Evolutionary conservation across 2,888 invertebrate species (phyloP).

Genomic region (Congeria kusceri): DNA sequence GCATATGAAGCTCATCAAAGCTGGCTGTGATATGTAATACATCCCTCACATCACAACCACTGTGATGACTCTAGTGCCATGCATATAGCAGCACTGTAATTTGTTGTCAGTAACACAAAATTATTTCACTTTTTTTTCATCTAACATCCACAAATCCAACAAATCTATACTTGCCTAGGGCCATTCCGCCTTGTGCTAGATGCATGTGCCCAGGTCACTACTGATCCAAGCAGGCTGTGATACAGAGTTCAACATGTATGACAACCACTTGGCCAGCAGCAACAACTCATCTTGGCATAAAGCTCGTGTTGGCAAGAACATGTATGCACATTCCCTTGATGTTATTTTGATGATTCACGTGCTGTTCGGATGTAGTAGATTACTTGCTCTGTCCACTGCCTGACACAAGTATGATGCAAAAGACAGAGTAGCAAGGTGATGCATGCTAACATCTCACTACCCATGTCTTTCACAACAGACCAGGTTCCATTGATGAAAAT

Average conservation of each 20-base stretch:
- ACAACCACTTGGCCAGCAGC: slow-evolving; percentile 79
- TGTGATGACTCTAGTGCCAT: slow-evolving; percentile 88
- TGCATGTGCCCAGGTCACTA: slow-evolving; percentile 41
- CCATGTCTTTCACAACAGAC: slow-evolving; percentile 96
- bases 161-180: no score
- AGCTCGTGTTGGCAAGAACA: neutral
- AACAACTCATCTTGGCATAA: slow-evolving; percentile 2
- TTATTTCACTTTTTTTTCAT: no score
- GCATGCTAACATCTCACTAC: slow-evolving; percentile 95
- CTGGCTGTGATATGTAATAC: slow-evolving; percentile 97
- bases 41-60: slow-evolving; percentile 93
- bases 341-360: no score
- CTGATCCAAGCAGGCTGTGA: slow-evolving; percentile 98
- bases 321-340: no score
- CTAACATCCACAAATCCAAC: no score
- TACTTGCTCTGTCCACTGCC: neutral
- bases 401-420: slow-evolving; percentile 87
- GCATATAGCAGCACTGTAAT: no score
- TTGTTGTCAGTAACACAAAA: no score
- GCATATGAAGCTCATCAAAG: slow-evolving; percentile 89
- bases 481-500: neutral
- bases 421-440: slow-evolving; percentile 98
- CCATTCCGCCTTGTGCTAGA: no score
- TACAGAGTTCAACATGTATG: slow-evolving; percentile 88
- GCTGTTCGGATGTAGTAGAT: neutral